Base-by-base conservation (phyloP, 2,888 invertebrate genomes). In the Phrixothrix hirtus region DNA sequence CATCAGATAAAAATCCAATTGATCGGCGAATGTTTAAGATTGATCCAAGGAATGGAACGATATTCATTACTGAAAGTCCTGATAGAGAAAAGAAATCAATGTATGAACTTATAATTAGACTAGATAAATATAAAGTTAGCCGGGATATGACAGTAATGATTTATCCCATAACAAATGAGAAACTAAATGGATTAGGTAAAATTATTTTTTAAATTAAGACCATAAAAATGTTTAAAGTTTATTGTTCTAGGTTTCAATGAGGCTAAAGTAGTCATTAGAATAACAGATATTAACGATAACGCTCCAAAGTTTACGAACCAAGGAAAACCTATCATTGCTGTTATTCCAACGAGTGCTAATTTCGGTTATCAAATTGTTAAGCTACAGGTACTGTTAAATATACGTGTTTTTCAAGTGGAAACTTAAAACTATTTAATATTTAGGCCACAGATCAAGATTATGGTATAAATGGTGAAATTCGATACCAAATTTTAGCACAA, bases 241-340 rank as follows among this genome's bases (percentile, higher is more conserved):
- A 29, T 16, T 29, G 21, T 50, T 68, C 25, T 60, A 76, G 79
- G 77, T 43, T 69, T 78, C 31, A 91, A 87, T 68, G 92, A 92
- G 71, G 90, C 90, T 1, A 87, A 89, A 70, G 83, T 92, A 1
- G 81, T 91, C 1, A 83, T 92, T 0, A 81, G 85, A 62, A 84
- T 93, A 45, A 83, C 83, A 35, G 92, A 93, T 71, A 84, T 87
- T 1, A 93, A 93, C 67, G 92, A 93, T 68, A 92, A 93, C 70
- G 77, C 86, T 1, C 92, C 92, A 0, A 84, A 80, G 64, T 93
- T 93, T 69, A 81, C 81, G 1, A 83, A 84, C 29, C 84, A 83
- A 46, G 90, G 90, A 1, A 79, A 87, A 21, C 92, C 92, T 0
- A 82, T 92, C 58, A 85, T 93, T 0, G 89, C 92, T 0, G 92